Evolutionary conservation across 2,888 invertebrate species (phyloP).

Genomic region (Diogma glabrata): DNA sequence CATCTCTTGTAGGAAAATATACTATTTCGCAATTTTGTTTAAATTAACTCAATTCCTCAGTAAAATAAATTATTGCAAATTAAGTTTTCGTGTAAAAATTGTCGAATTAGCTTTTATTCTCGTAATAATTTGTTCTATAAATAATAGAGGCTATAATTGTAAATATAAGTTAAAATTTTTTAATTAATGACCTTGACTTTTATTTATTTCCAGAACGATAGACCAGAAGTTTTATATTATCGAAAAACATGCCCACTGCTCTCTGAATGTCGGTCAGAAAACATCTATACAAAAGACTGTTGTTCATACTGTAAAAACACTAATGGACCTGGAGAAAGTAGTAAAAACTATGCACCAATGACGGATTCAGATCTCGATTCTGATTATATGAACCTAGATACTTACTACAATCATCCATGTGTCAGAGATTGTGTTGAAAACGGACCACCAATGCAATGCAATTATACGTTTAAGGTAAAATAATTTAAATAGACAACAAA

Average conservation of each 20-base stretch:
- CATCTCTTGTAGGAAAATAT: too few species aligned
- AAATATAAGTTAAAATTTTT: too few species aligned
- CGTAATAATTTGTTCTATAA: too few species aligned
- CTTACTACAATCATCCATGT: conserved; percentile 41
- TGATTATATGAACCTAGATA: conserved; percentile 24
- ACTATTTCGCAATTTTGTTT: too few species aligned
- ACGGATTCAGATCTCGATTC: neutral
- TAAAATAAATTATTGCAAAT: too few species aligned
- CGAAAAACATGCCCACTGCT: conserved; percentile 29
- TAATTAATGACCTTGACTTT: too few species aligned
- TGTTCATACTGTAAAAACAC: conserved; percentile 26
- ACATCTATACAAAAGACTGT: conserved; percentile 27
- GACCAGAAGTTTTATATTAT: conserved; percentile 28
- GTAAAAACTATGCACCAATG: neutral
- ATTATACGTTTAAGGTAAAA: conserved; percentile 41
- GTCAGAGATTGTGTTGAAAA: conserved; percentile 44
- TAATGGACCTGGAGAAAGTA: neutral
- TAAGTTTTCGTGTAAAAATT: too few species aligned
- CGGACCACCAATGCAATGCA: conserved; percentile 46
- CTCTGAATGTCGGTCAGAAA: conserved; percentile 25
- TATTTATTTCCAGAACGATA: neutral
- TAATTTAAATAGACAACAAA: neutral
- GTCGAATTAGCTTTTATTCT: too few species aligned
- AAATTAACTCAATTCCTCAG: too few species aligned
- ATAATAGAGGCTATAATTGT: too few species aligned